Evolutionary conservation across 92 coral and sea anemone species (phyloP), one percentile per base, ranked within the genome.

Genomic region (Diadumene lineata): DNA sequence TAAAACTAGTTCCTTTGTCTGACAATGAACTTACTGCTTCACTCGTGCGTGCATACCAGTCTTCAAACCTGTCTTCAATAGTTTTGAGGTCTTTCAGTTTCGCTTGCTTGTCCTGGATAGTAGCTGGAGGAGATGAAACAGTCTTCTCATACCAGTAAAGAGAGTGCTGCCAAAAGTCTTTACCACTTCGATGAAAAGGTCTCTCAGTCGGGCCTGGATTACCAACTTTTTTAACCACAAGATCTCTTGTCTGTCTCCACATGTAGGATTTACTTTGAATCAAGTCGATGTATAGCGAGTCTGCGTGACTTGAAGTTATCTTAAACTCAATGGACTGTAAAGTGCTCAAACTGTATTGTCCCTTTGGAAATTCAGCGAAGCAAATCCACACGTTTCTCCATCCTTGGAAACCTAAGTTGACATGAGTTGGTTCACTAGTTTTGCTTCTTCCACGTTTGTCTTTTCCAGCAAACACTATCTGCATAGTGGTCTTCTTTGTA

Each of bases 351-450:
- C 7, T 4, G 43, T 28, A 62, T 2, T 62, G 19, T 6, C 18
- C 22, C 19, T 16, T 51, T 30, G n/a, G 1, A 19, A 62, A 72
- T 55, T 78, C 76, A 16, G 17, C 23, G 21, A 67, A 78, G 0
- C 57, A 58, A 17, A 78, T 67, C 82, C 82, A 78, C 1, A 78
- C 75, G 7, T 55, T 69, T 68, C 82, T 23, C 75, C 74, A 78
- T 4, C 82, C 82, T 28, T 78, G 34, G 44, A 78, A 78, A 25
- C 68, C 43, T 0, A 78, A 60, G 44, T 78, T 10, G 2, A 78
- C 69, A 60, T 28, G 26, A 18, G 64, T 22, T 19, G 56, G n/a
- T 13, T 2, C 18, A 2, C 24, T 53, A 53, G 19, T 23, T 53
- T 15, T 53, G 21, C n/a, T 23, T 16, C n/a, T 53, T 2, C 21